Base-by-base conservation (phyloP, 2,888 invertebrate species). In the Microctonus brassicae region DNA sequence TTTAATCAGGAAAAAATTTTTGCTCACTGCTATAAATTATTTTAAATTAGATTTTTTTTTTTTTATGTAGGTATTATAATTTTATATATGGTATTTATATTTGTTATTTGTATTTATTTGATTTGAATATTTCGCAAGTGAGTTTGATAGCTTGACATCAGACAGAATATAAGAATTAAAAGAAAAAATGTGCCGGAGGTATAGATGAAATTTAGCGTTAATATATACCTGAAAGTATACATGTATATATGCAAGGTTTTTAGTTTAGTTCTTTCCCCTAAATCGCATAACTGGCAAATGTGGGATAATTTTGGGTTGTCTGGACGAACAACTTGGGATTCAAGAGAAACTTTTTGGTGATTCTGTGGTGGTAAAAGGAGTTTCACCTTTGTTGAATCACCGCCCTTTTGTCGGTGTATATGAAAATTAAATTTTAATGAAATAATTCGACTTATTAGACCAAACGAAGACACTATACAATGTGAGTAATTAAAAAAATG, bases 361-460 rank as follows among this genome's bases (percentile, higher is more conserved):
- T 42, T 11, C 11, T 20, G 2, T 20, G 47, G 47, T 20, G 1
- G 47, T 6, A 10, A 20, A 17, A 17, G 17, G n/a, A 47, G 17
- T 47, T 47, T 29, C 7, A 29, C 3, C 11, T 36, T 11, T 4
- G 42, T 42, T n/a, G 42, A 68, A 29, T 64, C 71, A 34, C 66
- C 53, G 52, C 62, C 69, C 60, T 71, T 55, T 53, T 29, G 47
- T 60, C 7, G 7, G 4, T 5, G 34, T 63, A 66, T 69, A 62
- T 66, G 58, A 64, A 34, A 53, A 69, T 60, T 62, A 42, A 52
- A 64, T 39, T 73, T 71, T 68, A 63, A 61, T 36, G 60, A 24
- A 62, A 36, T 66, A 53, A 36, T 26, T 29, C 42, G 42, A 47
- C 42, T 70, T 72, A 64, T 67, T 53, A n/a, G 33, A 64, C 29